Evolutionary conservation across 1,140 invertebrate genomes (phyloP).

Genomic region (Helicoverpa zea): DNA sequence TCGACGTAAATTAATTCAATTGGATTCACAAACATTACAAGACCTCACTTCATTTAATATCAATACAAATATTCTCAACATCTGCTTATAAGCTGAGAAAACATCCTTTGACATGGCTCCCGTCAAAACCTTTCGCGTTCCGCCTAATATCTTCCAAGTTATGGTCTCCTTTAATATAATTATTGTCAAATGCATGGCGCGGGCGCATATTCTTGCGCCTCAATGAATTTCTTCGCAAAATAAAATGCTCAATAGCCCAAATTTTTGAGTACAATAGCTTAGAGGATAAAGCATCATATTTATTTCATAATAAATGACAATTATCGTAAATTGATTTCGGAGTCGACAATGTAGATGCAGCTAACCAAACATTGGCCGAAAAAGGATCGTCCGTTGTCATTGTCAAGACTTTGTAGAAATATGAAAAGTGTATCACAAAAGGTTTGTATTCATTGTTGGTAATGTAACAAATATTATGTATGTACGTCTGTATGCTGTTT

Average conservation of each 20-base stretch:
- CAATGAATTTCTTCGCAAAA: constrained; percentile 74
- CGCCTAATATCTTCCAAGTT: constrained; percentile 76
- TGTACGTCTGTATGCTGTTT: constrained; percentile 55
- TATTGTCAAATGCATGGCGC: constrained; percentile 77
- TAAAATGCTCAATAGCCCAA: constrained; percentile 74
- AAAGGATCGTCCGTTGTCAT: constrained; percentile 70
- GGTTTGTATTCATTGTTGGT: constrained; percentile 70
- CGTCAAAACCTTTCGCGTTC: constrained; percentile 71
- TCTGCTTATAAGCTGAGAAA: constrained; percentile 82
- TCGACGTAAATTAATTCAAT: constrained; percentile 35
- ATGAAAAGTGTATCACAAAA: constrained; percentile 55
- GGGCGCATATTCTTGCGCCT: constrained; percentile 65
- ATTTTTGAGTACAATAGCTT: constrained; percentile 74
- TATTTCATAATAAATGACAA: constrained; percentile 87
- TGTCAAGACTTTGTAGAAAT: constrained; percentile 50
- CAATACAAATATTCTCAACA: constrained; percentile 66
- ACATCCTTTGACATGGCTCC: constrained; percentile 76
- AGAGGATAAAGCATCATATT: constrained; percentile 83
- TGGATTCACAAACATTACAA: constrained; percentile 39
- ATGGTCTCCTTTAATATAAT: constrained; percentile 76
- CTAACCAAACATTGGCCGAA: constrained; percentile 86
- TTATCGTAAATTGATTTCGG: constrained; percentile 85
- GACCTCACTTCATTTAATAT: constrained; percentile 59
- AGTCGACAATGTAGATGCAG: constrained; percentile 75
- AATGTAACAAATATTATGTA: constrained; percentile 78